Conservation (phyloP, 2,797 vertebrate species). For the Sibirionetta formosa region DNA sequence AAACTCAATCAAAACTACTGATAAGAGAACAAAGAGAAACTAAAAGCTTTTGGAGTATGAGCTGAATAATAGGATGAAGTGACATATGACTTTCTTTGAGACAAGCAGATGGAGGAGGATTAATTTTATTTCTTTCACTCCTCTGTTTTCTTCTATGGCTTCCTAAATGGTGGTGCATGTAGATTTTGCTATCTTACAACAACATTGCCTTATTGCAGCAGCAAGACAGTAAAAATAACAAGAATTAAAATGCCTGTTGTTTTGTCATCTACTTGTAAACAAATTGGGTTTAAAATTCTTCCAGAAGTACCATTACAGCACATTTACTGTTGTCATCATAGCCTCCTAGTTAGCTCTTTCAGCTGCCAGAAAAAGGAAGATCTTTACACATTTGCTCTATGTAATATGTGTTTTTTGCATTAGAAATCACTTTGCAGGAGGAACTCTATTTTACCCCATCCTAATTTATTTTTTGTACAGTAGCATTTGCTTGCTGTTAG, state of each 20-base stretch:
- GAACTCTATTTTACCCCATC: background rate
- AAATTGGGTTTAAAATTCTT: conserved; percentile 56
- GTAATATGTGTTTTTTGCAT: background rate
- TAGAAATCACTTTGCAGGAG: background rate
- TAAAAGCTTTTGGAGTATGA: conserved; percentile 68
- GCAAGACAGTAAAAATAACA: conserved; percentile 37
- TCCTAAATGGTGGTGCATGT: conserved; percentile 31
- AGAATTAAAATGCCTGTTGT: conserved; percentile 40
- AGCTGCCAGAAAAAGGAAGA: background rate
- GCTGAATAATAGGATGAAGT: conserved; percentile 65
- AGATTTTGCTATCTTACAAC: conserved; percentile 47
- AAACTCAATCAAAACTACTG: conserved; percentile 77
- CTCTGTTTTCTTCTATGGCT: conserved; percentile 34
- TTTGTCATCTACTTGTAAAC: conserved; percentile 44
- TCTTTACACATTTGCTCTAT: background rate
- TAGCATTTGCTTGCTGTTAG: background rate
- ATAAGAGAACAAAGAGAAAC: conserved; percentile 76
- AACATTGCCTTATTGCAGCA: conserved; percentile 29
- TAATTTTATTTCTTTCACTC: conserved; percentile 68
- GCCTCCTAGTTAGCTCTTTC: conserved; percentile 2
- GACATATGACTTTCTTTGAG: conserved; percentile 69
- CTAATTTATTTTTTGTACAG: background rate
- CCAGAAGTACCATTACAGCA: conserved; percentile 7
- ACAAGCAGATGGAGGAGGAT: conserved; percentile 58
- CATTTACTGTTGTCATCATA: background rate